Base-by-base conservation (phyloP, 2,888 invertebrate genomes). In the Noctua janthe region DNA sequence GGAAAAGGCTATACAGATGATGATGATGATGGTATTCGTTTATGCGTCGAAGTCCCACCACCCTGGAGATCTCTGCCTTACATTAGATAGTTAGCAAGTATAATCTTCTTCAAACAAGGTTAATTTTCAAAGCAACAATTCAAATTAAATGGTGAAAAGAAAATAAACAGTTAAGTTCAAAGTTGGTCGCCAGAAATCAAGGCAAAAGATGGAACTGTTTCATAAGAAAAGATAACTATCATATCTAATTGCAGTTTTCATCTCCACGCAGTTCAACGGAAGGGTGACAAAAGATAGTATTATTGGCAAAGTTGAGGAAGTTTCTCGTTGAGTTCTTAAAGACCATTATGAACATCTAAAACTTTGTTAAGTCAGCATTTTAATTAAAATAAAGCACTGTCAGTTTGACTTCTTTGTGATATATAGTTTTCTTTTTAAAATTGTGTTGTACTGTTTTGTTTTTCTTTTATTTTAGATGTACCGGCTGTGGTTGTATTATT, bases 221-320 rank as follows among this genome's bases (percentile, higher is more conserved):
- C 3, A 11, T 43, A 43, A 15, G 20, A 76, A 20, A 47, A 54
- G 6, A 67, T 43, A 64, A 74, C 39, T 39, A 7, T 43, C 1
- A 11, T 29, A 59, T 47, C 59, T 11, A 13, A n/a, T 35, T 17
- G 43, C n/a, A 59, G n/a, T 62, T 69, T 35, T 39, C 15, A 11
- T 23, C 11, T 70, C 0, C 7, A 29, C 39, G 39, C 39, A 39
- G 39, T 39, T 39, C 39, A 39, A 54, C n/a, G 23, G 4, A 35
- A 29, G 11, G 23, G 29, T 67, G 7, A 39, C 54, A 23, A 20
- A 35, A 59, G 74, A 35, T 80, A 49, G 47, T 56, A 29, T 67
- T 80, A 74, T n/a, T 81, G 23, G 23, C 2, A 43, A 74, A 81
- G 23, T 74, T 56, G 1, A 10, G 4, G 0, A 56, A 51, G 56